Evolutionary conservation across 2,797 vertebrate genomes (phyloP).

Genomic region (Pangasius djambal): DNA sequence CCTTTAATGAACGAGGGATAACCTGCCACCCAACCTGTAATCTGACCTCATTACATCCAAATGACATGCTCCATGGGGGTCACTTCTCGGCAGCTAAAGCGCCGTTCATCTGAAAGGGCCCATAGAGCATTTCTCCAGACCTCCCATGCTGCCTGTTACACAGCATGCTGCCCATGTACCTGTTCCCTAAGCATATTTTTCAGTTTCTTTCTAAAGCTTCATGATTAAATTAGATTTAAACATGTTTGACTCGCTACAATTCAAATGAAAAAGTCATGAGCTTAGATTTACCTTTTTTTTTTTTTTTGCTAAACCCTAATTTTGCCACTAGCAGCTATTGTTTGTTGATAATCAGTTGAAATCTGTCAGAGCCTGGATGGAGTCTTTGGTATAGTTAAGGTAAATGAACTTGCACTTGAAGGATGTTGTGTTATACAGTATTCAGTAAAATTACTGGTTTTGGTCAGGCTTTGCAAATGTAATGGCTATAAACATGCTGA

Average conservation of each 20-base stretch:
- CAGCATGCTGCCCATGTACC: conserved; percentile 61
- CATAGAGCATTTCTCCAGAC: conserved; percentile 54
- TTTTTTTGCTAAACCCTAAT: background rate
- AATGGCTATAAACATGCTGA: conserved; percentile 34
- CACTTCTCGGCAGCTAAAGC: conserved; percentile 70
- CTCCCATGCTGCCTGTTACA: conserved; percentile 58
- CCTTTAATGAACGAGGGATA: conserved; percentile 81
- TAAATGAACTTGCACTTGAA: background rate
- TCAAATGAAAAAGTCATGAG: conserved; percentile 19
- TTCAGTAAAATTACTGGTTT: background rate
- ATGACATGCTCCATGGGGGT: conserved; percentile 74
- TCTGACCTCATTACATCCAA: conserved; percentile 84
- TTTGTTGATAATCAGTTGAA: background rate
- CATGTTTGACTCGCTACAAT: conserved; percentile 40
- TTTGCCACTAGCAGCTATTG: background rate
- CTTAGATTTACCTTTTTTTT: background rate
- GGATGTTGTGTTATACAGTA: background rate
- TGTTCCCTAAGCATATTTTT: conserved; percentile 67
- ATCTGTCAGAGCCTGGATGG: background rate
- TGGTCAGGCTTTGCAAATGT: conserved; percentile 16
- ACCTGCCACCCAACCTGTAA: conserved; percentile 78
- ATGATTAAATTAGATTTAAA: conserved; percentile 34
- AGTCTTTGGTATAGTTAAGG: background rate
- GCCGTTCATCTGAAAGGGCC: conserved; percentile 70
- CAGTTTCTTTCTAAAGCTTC: conserved; percentile 58